Base-by-base conservation (phyloP, 2,888 invertebrate genomes). In the Noctua fimbriata region DNA sequence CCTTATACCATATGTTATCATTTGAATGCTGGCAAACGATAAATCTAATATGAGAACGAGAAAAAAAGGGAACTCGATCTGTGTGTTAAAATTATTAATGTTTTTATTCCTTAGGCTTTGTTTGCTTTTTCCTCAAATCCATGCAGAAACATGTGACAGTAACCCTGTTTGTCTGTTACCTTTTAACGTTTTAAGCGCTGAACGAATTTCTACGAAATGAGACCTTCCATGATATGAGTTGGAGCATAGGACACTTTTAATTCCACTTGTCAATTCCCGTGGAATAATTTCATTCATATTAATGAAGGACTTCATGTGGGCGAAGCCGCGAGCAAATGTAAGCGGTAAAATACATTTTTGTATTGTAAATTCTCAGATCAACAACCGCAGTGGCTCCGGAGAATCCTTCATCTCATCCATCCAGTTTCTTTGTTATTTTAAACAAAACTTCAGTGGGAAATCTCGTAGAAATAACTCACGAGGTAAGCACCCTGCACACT, bases 361-460 rank as follows among this genome's bases (percentile, higher is more conserved):
- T 71, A 28, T 66, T 47, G 14, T 10, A 24, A 6, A 47, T 47
- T 78, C 6, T 2, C 16, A 16, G 49, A 41, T 58, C 32, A 58
- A 65, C 6, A 44, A 78, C 18, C 58, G 18, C 24, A 66, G 12
- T 9, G 1, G 16, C 12, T 16, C 49, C 6, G n/a, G 16, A n/a
- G 52, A 16, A 47, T 36, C 7, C 16, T 28, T 28, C 18, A 47
- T 65, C 16, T 47, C 18, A 66, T 18, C 1, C 6, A 66, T 47
- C 18, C 44, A 72, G 60, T 63, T 49, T n/a, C 14, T 32, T 49
- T 60, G 14, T 79, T 49, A 41, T 73, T n/a, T 7, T 67, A 60
- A 60, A 67, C 16, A 32, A 60, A 60, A 60, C 9, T 71, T 81
- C 21, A 66, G 28, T 24, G 4, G 1, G 36, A 71, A 81, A 71